These are phyloP conservation scores for Drosophila peninsularis DNA, from an alignment of 2,888 invertebrate species.

Conservation along the genomic window DNA sequence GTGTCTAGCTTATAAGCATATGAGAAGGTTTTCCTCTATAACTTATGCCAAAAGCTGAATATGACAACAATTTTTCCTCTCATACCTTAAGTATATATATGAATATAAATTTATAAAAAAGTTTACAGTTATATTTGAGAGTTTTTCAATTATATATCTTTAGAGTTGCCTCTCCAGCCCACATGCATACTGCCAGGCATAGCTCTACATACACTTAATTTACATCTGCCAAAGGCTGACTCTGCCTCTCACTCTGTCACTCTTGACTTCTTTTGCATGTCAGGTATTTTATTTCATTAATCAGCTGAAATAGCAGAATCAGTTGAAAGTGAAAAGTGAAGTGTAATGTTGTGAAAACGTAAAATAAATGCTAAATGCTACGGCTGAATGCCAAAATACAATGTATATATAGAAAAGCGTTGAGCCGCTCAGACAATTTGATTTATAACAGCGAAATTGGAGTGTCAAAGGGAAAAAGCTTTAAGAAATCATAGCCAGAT, in stretches of 20 bases:
- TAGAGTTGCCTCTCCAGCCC: background rate
- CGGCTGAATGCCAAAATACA: background rate
- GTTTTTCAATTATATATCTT: background rate
- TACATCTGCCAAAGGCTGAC: background rate
- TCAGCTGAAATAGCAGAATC: conserved; percentile 29
- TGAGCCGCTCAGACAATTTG: conserved; percentile 7
- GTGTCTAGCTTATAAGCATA: too few species aligned
- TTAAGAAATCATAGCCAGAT: background rate
- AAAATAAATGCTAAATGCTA: conserved; percentile 15
- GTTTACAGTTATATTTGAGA: too few species aligned
- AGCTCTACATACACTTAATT: background rate
- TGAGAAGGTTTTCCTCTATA: too few species aligned
- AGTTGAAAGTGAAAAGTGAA: conserved; percentile 9
- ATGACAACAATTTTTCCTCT: too few species aligned
- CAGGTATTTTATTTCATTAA: conserved; percentile 17
- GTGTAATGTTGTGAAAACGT: conserved; percentile 16
- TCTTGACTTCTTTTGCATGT: background rate
- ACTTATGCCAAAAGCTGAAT: too few species aligned
- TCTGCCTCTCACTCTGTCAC: background rate
- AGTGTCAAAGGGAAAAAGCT: background rate
- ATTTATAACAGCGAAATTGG: conserved; percentile 6
- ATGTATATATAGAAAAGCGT: background rate
- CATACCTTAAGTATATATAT: too few species aligned
- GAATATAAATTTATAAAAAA: too few species aligned
- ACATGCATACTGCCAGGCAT: background rate